Evolutionary conservation across 2,797 vertebrate species (phyloP).

Genomic region (Crocidura indochinensis): DNA sequence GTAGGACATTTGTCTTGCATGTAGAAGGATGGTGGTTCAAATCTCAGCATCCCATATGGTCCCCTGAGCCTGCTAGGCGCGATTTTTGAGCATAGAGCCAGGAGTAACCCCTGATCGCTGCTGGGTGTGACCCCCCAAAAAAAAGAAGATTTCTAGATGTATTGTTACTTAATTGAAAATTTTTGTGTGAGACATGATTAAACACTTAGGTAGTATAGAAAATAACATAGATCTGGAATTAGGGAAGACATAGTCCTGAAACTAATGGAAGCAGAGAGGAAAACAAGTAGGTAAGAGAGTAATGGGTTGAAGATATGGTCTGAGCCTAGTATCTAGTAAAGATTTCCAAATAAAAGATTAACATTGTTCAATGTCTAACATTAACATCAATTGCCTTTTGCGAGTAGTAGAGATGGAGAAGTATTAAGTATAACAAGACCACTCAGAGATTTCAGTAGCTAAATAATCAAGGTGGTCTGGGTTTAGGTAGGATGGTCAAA

Average conservation of each 20-base stretch:
- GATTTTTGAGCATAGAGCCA: too few relatives aligned
- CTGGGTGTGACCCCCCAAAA: too few relatives aligned
- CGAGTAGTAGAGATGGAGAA: neutral
- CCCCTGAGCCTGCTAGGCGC: too few relatives aligned
- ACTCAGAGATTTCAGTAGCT: fast-evolving
- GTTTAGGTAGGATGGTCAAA: neutral
- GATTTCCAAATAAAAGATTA: neutral
- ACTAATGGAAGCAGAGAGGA: neutral
- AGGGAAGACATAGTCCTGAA: neutral
- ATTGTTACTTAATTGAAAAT: neutral
- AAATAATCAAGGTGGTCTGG: neutral
- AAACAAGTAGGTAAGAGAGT: neutral
- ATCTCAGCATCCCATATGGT: too few relatives aligned
- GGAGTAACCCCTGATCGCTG: too few relatives aligned
- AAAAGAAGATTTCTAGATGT: too few relatives aligned
- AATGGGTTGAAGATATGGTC: neutral
- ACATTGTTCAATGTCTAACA: neutral
- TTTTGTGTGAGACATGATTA: neutral
- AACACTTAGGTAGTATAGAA: neutral
- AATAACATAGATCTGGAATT: neutral
- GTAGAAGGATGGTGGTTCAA: too few relatives aligned
- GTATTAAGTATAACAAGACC: neutral
- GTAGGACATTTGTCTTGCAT: too few relatives aligned
- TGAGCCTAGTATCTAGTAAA: too few relatives aligned
- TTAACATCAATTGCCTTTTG: neutral